phyloP scores from a whole-genome alignment of 2,888 invertebrate species.

The Hydrotaea cyrtoneurina region DNA sequence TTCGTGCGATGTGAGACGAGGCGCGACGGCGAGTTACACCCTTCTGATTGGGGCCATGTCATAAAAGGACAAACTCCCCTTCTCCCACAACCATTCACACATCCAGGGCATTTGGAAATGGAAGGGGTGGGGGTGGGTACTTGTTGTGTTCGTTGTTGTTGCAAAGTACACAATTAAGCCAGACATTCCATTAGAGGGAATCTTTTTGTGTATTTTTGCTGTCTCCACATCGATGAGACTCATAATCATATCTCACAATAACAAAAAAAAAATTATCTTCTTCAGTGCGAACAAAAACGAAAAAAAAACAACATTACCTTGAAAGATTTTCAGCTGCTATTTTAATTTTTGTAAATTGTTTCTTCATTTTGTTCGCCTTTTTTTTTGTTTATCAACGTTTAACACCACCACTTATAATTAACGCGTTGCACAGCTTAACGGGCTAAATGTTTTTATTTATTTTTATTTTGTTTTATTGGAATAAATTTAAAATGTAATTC shows the following conservation, averaged over 20 bases:
- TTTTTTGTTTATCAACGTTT: neutral
- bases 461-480: slow-evolving; percentile 44
- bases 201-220: neutral
- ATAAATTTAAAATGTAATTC: slow-evolving; percentile 26
- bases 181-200: slow-evolving; percentile 1
- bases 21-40: slow-evolving; percentile 27
- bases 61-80: slow-evolving; percentile 73
- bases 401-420: slow-evolving; percentile 19
- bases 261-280: neutral
- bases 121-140: slow-evolving; percentile 60
- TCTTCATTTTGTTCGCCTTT: slow-evolving; percentile 77
- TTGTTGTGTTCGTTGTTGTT: slow-evolving; percentile 46
- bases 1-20: slow-evolving; percentile 28
- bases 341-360: slow-evolving; percentile 81
- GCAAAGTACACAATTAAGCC: slow-evolving; percentile 21
- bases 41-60: slow-evolving; percentile 58
- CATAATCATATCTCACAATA: neutral
- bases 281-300: slow-evolving; percentile 31
- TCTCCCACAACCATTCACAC: slow-evolving; percentile 68
- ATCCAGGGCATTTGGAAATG: slow-evolving; percentile 33
- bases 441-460: slow-evolving; percentile 24
- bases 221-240: neutral
- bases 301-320: slow-evolving; percentile 73
- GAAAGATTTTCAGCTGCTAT: slow-evolving; percentile 80
- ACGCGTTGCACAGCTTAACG: slow-evolving; percentile 18